A percentile compares a stretch with the other conserved stretches of the same genome.
Evolutionary conservation across 2,113 vertebrate genomes (phyloP).

Genomic region (Ovibos moschatus): DNA sequence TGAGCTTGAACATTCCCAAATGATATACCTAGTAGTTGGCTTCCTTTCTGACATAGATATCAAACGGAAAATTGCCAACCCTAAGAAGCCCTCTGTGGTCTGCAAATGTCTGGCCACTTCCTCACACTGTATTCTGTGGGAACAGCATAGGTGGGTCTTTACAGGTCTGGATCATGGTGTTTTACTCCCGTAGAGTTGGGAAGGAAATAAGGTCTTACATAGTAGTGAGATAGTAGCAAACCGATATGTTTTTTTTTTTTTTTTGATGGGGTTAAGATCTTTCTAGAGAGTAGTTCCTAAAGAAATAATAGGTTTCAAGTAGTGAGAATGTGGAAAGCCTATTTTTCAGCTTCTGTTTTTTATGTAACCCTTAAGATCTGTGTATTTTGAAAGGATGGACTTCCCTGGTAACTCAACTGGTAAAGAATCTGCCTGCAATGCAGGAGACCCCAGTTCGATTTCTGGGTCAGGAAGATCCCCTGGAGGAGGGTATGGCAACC

Average conservation of each 20-base stretch:
- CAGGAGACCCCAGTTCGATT: not conserved
- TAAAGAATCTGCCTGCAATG: not conserved
- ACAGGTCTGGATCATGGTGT: not conserved
- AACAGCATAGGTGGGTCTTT: not conserved
- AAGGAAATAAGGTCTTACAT: not conserved
- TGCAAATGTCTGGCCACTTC: not conserved
- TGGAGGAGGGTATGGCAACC: not conserved
- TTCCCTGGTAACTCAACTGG: not conserved
- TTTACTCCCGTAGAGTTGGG: not conserved
- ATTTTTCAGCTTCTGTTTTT: not conserved
- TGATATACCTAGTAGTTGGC: not conserved
- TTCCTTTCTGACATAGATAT: not conserved
- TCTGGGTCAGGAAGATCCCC: not conserved
- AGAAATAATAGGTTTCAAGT: not conserved
- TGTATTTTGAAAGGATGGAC: not conserved
- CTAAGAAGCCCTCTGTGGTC: not conserved
- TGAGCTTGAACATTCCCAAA: not conserved
- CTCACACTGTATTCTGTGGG: not conserved
- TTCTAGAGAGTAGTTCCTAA: not conserved
- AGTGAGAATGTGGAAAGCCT: not conserved
- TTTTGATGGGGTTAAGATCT: not conserved
- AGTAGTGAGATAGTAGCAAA: not conserved
- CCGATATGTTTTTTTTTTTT: not conserved
- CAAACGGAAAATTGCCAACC: not conserved
- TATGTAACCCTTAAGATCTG: not conserved